These are phyloP conservation scores for Drosophila pandora DNA, from an alignment of 1,140 invertebrate species.

Conservation along the genomic window DNA sequence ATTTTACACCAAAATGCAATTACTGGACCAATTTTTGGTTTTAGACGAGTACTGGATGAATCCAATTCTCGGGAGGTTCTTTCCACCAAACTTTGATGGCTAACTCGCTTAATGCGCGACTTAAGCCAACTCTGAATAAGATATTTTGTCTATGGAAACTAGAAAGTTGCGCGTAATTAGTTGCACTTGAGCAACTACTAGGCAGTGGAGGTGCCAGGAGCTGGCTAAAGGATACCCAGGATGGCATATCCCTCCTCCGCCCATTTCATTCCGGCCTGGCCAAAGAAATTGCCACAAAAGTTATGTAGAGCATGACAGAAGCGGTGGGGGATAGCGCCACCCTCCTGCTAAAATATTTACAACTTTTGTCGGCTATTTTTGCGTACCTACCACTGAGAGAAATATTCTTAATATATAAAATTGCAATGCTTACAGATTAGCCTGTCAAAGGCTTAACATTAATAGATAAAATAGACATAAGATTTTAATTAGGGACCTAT, in stretches of 20 bases:
- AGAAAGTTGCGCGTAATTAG: conserved; percentile 67
- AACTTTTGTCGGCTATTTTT: conserved; percentile 15
- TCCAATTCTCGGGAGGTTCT: neutral
- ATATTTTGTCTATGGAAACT: conserved; percentile 53
- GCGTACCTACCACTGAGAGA: neutral
- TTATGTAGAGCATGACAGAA: conserved; percentile 57
- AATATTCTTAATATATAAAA: neutral
- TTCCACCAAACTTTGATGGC: conserved; percentile 11
- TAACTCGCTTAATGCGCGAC: conserved; percentile 26
- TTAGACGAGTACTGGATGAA: neutral
- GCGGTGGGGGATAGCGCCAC: conserved; percentile 1
- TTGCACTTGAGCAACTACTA: conserved; percentile 64
- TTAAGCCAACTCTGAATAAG: conserved; percentile 45
- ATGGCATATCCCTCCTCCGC: neutral
- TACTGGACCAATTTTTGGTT: neutral
- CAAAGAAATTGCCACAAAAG: conserved; percentile 47
- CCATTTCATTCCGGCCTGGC: conserved; percentile 2
- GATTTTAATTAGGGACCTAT: too few species aligned
- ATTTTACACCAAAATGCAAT: neutral
- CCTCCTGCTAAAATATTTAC: conserved; percentile 46
- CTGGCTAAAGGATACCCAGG: conserved; percentile 6
- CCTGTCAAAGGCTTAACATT: too few species aligned
- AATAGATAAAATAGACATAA: too few species aligned
- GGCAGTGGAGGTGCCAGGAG: conserved; percentile 22
- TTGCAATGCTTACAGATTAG: too few species aligned